Percentiles rank a stretch among this genome's conserved stretches.
Evolutionary conservation across 2,113 vertebrate species (phyloP).

Genomic region (Macquaria australasica): DNA sequence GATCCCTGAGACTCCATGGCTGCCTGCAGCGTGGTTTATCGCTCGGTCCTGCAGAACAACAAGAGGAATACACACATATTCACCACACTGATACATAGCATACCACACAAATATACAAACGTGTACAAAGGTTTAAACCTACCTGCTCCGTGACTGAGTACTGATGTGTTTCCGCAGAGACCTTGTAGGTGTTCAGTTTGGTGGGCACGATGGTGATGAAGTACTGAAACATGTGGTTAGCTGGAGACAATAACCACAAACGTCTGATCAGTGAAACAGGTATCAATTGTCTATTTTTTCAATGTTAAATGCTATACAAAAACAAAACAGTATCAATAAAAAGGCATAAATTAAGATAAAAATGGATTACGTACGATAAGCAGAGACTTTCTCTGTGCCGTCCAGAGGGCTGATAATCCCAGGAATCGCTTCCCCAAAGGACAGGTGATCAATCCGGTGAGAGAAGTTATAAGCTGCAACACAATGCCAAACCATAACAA

Average conservation of each 20-base stretch:
- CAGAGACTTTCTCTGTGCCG: constrained; percentile 95
- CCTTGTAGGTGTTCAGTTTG: constrained; percentile 93
- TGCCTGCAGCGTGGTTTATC: constrained; percentile 96
- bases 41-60: constrained; percentile 87
- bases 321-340: background rate
- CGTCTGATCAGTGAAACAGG: no score
- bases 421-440: constrained; percentile 95
- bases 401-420: constrained; percentile 96
- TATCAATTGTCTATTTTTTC: no score
- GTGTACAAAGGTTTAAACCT: constrained; percentile 65
- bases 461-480: constrained; percentile 96
- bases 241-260: constrained; percentile 76
- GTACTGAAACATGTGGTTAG: constrained; percentile 99
- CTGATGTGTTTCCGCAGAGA: constrained; percentile 95
- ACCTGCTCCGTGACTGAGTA: constrained; percentile 98
- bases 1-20: constrained; percentile 97
- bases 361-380: constrained; percentile 87
- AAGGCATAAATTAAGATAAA: background rate
- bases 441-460: constrained; percentile 97
- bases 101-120: background rate
- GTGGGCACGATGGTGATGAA: constrained; percentile 99
- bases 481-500: constrained; percentile 23
- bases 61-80: constrained; percentile 4
- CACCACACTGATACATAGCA: background rate
- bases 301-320: background rate